Percentiles rank a stretch among this genome's conserved stretches.
Evolutionary conservation across 2,113 vertebrate species (phyloP).

Genomic region (Aptenodytes patagonicus): DNA sequence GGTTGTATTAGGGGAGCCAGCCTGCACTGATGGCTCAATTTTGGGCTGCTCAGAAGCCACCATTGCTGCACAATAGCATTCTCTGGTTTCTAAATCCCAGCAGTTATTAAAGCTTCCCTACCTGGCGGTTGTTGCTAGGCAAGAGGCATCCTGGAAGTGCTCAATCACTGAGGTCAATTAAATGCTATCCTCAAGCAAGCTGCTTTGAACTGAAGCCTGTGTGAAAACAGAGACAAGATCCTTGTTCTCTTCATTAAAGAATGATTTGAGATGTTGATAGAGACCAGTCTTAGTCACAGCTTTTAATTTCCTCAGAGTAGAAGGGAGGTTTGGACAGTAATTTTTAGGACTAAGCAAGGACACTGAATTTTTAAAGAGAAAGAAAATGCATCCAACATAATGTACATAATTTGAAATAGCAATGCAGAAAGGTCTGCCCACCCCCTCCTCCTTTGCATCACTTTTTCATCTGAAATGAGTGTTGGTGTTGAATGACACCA

Average conservation of each 20-base stretch:
- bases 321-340: not conserved
- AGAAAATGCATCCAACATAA: not conserved
- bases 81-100: not conserved
- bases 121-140: not conserved
- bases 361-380: not conserved
- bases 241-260: constrained; percentile 21
- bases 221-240: not conserved
- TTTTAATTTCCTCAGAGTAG: constrained; percentile 9
- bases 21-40: not conserved
- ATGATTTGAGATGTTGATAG: not conserved
- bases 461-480: not conserved
- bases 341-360: not conserved
- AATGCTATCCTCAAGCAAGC: constrained; percentile 40
- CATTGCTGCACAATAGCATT: not conserved
- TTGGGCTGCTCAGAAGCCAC: not conserved
- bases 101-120: not conserved
- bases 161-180: constrained; percentile 37
- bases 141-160: not conserved
- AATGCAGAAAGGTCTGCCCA: not conserved
- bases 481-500: not conserved
- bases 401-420: not conserved
- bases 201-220: constrained; percentile 7
- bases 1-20: not conserved
- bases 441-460: not conserved
- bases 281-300: not conserved